Conservation (phyloP, 2,888 invertebrate species). For the Merodon equestris region DNA sequence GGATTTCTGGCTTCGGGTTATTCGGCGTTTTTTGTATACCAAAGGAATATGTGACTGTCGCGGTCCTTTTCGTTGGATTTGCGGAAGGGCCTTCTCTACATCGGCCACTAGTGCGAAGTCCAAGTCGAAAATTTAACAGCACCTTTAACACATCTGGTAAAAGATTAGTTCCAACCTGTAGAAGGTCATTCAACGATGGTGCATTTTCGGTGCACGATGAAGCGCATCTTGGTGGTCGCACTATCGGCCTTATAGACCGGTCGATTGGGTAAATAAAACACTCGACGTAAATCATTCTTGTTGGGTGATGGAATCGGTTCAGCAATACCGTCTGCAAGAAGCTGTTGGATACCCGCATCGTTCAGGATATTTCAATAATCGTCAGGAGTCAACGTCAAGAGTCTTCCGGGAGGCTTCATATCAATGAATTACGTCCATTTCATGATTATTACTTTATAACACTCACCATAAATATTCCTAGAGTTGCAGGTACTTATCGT, state of each 20-base stretch:
- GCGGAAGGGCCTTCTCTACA: constrained; percentile 8
- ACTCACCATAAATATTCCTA: no score
- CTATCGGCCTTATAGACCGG: background rate
- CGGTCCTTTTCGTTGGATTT: constrained; percentile 7
- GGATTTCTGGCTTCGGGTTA: background rate
- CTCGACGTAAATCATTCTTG: background rate
- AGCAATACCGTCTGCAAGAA: constrained; percentile 5
- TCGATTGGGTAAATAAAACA: no score
- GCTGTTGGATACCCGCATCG: constrained; percentile 1
- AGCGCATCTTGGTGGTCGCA: background rate
- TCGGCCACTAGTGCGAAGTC: background rate
- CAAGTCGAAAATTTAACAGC: constrained; percentile 1
- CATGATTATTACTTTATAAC: no score
- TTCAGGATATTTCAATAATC: background rate
- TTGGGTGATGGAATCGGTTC: background rate
- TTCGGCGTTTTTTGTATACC: no score
- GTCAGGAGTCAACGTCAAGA: no score
- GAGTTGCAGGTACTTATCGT: no score
- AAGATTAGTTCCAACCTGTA: no score
- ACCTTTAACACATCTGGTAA: background rate
- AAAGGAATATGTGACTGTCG: background rate
- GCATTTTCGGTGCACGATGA: background rate
- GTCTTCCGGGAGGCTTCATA: no score
- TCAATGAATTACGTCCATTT: no score
- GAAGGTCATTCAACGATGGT: no score